Conservation (phyloP, 2,797 vertebrate genomes). For the Pantherophis alleghaniensis region DNA sequence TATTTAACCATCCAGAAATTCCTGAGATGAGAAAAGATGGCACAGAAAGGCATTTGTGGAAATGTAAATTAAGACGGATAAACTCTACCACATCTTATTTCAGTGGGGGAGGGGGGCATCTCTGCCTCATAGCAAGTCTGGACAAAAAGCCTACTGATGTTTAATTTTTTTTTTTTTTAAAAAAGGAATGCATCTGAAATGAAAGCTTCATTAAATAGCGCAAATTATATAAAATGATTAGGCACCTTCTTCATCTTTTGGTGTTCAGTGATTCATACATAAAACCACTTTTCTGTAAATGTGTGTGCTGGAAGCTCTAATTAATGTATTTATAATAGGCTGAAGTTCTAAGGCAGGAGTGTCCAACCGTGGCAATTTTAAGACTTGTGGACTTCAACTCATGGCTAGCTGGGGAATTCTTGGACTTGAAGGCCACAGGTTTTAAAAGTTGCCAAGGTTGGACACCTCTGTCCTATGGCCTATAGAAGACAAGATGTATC, state of each 20-base stretch:
- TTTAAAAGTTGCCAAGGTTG: neutral
- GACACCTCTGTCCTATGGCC: neutral
- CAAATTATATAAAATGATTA: neutral
- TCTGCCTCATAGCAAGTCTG: neutral
- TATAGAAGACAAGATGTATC: neutral
- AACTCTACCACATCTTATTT: neutral
- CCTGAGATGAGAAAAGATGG: neutral
- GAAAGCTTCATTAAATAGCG: neutral
- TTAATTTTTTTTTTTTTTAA: neutral
- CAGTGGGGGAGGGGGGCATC: neutral
- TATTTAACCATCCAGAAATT: conserved; percentile 8
- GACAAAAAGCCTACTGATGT: neutral
- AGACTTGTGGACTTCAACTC: neutral
- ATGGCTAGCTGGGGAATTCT: neutral
- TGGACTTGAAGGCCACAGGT: neutral
- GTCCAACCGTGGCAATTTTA: neutral
- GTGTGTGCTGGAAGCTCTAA: neutral
- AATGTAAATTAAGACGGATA: neutral
- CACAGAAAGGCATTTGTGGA: neutral
- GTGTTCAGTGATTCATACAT: neutral
- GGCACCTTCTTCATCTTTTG: neutral
- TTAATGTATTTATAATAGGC: neutral
- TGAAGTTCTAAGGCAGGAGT: neutral
- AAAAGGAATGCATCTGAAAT: neutral
- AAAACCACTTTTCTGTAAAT: neutral